Base-by-base conservation (phyloP, 1,140 invertebrate species). In the Drosophila setifemur region DNA sequence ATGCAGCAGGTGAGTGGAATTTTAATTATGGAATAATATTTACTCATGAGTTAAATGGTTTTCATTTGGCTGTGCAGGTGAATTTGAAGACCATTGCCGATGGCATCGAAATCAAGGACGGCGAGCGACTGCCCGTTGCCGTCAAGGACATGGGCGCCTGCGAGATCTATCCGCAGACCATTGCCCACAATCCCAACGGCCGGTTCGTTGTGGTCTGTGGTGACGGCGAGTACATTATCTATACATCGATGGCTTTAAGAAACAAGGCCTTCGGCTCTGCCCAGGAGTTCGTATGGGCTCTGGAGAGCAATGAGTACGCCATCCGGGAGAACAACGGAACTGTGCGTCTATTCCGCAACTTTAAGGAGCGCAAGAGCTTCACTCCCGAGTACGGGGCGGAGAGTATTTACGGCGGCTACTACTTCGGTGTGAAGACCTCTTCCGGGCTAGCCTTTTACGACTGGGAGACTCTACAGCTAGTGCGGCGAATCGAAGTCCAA, bases 91-190 rank as follows among this genome's bases (percentile, higher is more conserved):
- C 88, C 4, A 77, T 90, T 60, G 85, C 83, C 8, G 87, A 90
- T 71, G 92, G 91, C 28, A 93, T 92, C 14, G 95, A 96, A 87
- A 93, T 96, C 42, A 96, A 96, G 90, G 98, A 99, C 91, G 98
- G 98, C 0, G 97, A 98, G 91, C 93, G 97, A 5, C 91, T 99
- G 0, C 96, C 98, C 2, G 92, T 99, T 4, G 95, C 96, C 2
- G 95, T 98, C 0, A 99, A 99, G 90, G 99, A 99, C 81, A 99
- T 99, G 97, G 99, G 99, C 0, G 97, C 97, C 12, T 99, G 98
- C 92, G 99, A 99, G 92, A 99, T 99, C 71, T 99, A 99, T 91
- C 99, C 99, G 0, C 98, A 99, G 90, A 99, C 96, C 0, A 97
- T 99, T 67, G 95, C 97, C 14, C 99, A 99, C 88, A 99, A 99